phyloP scores from a whole-genome alignment of 2,888 invertebrate genomes.

The Pyrocoelia pectoralis region DNA sequence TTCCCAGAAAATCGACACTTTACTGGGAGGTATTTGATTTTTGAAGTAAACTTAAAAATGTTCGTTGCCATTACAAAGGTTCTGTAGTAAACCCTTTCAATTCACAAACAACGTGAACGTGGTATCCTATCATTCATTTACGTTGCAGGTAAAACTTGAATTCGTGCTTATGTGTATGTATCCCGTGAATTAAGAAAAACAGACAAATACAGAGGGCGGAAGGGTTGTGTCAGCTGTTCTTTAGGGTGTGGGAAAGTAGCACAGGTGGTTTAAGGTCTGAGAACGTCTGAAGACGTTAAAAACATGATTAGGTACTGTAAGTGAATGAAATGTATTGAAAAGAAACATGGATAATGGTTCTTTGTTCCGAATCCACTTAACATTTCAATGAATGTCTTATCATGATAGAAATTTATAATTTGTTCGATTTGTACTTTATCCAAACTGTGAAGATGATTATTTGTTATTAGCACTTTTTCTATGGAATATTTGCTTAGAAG shows the following conservation, averaged over 20 bases:
- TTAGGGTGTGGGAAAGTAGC: conserved; percentile 57
- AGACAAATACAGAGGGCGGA: conserved; percentile 49
- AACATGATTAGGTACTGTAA: conserved; percentile 23
- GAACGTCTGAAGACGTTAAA: conserved; percentile 38
- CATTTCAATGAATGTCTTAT: background rate
- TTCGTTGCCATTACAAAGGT: background rate
- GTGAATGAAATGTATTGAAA: conserved; percentile 11
- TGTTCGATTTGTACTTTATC: background rate
- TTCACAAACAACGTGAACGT: background rate
- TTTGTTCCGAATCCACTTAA: conserved; percentile 3
- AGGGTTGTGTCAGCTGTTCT: conserved; percentile 56
- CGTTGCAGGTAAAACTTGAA: conserved; percentile 23
- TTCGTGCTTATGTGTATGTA: conserved; percentile 22
- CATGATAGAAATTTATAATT: background rate
- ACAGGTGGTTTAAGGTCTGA: conserved; percentile 53
- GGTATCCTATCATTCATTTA: conserved; percentile 13
- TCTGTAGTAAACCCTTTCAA: background rate
- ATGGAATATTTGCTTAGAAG: too few species aligned
- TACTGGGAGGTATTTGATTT: background rate
- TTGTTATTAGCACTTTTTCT: too few species aligned
- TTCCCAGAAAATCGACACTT: background rate
- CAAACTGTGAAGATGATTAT: background rate
- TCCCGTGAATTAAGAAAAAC: conserved; percentile 27
- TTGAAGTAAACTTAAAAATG: background rate
- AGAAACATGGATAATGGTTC: conserved; percentile 9